Base-by-base conservation (phyloP, 2,797 vertebrate species). In the Pitangus sulphuratus region DNA sequence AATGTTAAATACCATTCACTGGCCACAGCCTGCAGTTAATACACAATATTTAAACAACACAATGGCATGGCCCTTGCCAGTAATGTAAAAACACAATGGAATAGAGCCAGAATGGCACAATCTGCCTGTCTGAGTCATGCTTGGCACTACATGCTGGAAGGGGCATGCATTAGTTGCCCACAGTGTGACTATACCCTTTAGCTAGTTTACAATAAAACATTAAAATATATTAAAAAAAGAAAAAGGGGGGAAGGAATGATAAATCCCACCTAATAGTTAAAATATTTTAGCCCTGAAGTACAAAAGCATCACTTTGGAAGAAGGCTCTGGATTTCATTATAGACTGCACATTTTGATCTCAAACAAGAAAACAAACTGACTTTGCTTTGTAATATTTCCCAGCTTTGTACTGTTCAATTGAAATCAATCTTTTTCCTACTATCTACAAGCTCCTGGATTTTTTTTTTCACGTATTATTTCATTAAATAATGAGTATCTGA, bases 31-130 rank as follows among this genome's bases (percentile, higher is more conserved):
- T 93, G 76, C 30, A 93, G 72, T 90, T 96, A 97, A 96, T 86
- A 96, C 78, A 93, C 39, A 97, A 97, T 95, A 95, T 95, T 88
- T 95, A 90, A 96, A 87, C 89, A 96, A 94, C 92, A 97, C 96
- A 96, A 97, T 95, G 96, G 91, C 96, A 84, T 4, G 80, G 91
- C 76, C 92, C 87, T 33, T 96, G 94, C 92, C 77, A 97, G 84
- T 95, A 96, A 87, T 84, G 89, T 82, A 95, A 97, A 94, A 96
- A 62, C 84, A 76, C 25, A 96, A 61, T 94, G 91, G 94, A 95
- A 42, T 5, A 31, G 61, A 89, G 81, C 93, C 76, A 97, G 96
- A 91, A 96, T 89, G 74, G 93, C 92, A 96, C 90, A 90, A 54
- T 94, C 56, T 53, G 51, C 84, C 85, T 87, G 90, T 77, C 84